These are phyloP conservation scores for Gallinago paraguaiae DNA, from an alignment of 2,113 vertebrate genomes.

Conservation along the genomic window DNA sequence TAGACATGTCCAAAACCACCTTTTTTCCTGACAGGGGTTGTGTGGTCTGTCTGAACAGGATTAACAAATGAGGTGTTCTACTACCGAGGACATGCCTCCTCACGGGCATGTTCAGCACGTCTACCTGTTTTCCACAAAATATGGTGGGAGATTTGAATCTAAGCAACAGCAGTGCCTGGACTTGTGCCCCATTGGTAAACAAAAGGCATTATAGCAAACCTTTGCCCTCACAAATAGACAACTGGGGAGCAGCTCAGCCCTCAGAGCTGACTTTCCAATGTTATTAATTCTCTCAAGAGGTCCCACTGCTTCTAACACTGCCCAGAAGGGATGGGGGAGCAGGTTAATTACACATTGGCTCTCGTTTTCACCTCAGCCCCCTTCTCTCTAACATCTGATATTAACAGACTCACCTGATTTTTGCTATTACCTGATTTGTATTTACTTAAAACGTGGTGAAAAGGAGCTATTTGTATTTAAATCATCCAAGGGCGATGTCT, in stretches of 20 bases:
- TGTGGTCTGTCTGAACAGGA: not conserved
- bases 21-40: not conserved
- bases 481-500: not conserved
- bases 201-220: not conserved
- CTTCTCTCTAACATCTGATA: not conserved
- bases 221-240: not conserved
- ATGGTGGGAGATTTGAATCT: not conserved
- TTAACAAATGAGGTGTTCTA: not conserved
- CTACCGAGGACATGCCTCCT: not conserved
- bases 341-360: not conserved
- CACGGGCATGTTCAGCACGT: not conserved
- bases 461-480: not conserved
- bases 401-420: not conserved
- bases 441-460: not conserved
- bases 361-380: not conserved
- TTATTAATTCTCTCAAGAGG: not conserved
- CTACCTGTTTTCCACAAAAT: not conserved
- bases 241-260: not conserved
- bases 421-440: not conserved
- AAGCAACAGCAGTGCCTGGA: slow-evolving; percentile 3
- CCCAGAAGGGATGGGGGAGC: not conserved
- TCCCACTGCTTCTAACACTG: not conserved
- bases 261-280: not conserved
- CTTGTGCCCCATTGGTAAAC: not conserved
- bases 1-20: not conserved